phyloP scores from a whole-genome alignment of 2,113 vertebrate species.

The Rhinolophus sinicus region DNA sequence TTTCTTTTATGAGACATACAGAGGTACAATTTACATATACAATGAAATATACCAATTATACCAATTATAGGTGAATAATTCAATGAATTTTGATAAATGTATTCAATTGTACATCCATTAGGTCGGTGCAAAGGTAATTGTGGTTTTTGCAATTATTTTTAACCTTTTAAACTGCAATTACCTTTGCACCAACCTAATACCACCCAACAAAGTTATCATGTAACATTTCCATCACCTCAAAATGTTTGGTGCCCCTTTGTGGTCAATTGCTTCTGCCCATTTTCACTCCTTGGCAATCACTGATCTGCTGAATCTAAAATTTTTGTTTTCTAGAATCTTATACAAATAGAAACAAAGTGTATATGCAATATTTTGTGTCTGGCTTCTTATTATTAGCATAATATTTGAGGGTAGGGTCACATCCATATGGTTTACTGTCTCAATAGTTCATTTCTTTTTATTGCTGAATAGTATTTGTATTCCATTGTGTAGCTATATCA shows the following conservation, averaged over 20 bases:
- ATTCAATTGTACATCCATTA: not conserved
- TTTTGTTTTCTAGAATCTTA: not conserved
- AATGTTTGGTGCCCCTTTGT: not conserved
- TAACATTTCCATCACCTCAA: not conserved
- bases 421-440: not conserved
- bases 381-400: not conserved
- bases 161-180: no score
- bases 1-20: constrained; percentile 19
- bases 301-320: not conserved
- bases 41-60: not conserved
- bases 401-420: not conserved
- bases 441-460: not conserved
- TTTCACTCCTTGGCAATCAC: not conserved
- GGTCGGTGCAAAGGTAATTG: no score
- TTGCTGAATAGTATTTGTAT: not conserved
- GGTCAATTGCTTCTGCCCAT: not conserved
- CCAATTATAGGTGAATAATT: not conserved
- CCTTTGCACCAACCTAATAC: no score
- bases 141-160: no score
- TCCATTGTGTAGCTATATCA: not conserved
- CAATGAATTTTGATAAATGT: constrained; percentile 7
- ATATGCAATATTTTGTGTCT: not conserved
- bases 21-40: not conserved
- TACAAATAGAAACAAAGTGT: not conserved
- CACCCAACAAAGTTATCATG: not conserved